These are phyloP conservation scores for Sitobion miscanthi DNA, from an alignment of 1,140 invertebrate species.

Conservation along the genomic window DNA sequence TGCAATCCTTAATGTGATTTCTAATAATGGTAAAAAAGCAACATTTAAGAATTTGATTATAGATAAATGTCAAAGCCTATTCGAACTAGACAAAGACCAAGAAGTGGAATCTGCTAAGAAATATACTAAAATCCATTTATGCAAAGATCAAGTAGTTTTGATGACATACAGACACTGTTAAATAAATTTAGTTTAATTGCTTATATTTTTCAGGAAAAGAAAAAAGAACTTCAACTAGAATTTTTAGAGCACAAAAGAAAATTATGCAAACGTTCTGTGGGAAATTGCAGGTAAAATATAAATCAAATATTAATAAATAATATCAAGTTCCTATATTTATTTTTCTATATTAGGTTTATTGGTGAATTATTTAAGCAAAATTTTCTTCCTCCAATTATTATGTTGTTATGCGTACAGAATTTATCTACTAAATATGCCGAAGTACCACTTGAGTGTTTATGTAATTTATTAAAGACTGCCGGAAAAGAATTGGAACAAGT, in stretches of 20 bases:
- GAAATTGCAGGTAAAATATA: conserved; percentile 75
- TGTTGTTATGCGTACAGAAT: conserved; percentile 83
- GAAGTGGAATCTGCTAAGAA: conserved; percentile 68
- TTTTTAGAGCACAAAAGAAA: conserved; percentile 77
- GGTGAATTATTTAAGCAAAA: conserved; percentile 92
- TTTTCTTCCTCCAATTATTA: conserved; percentile 89
- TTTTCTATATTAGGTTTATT: conserved; percentile 69
- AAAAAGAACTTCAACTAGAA: conserved; percentile 73
- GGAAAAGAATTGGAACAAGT: conserved; percentile 82
- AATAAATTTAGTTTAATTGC: not conserved
- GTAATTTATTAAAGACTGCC: conserved; percentile 88
- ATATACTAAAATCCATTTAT: conserved; percentile 72
- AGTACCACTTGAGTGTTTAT: conserved; percentile 91
- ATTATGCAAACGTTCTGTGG: conserved; percentile 81
- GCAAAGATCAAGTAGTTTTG: conserved; percentile 68
- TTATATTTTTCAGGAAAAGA: conserved; percentile 68
- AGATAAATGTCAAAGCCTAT: conserved; percentile 84
- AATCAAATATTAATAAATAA: not conserved
- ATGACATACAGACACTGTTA: not conserved
- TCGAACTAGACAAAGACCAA: conserved; percentile 79
- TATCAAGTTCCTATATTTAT: not conserved
- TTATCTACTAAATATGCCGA: conserved; percentile 80
- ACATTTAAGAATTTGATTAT: conserved; percentile 81
- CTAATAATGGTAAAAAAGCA: conserved; percentile 59
- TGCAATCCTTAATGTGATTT: conserved; percentile 67